Conservation (phyloP, 2,797 vertebrate species). For the Uromys caudimaculatus region DNA sequence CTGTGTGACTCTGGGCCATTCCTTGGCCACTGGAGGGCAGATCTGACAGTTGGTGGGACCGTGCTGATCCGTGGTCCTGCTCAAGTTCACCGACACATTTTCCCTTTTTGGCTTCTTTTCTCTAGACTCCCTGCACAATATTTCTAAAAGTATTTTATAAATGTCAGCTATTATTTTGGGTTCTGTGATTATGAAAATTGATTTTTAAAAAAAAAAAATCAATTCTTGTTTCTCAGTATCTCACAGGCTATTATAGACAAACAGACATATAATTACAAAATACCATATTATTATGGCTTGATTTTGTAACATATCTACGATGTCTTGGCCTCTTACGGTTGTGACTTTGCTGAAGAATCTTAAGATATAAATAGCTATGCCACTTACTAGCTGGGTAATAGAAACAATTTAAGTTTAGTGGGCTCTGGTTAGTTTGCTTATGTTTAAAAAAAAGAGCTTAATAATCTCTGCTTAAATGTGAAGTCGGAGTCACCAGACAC, state of each 20-base stretch:
- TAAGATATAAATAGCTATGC: neutral
- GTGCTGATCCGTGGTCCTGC: neutral
- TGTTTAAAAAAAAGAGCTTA: neutral
- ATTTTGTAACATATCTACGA: neutral
- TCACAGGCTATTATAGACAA: neutral
- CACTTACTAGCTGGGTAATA: neutral
- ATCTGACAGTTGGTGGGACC: neutral
- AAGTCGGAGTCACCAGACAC: neutral
- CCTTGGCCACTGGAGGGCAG: neutral
- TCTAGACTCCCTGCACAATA: neutral
- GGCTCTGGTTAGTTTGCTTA: neutral
- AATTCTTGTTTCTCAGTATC: neutral
- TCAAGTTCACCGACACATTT: neutral
- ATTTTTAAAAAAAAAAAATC: neutral
- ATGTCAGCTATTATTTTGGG: neutral
- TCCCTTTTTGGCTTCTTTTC: neutral
- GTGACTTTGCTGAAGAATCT: neutral
- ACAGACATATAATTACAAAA: constrained; percentile 23
- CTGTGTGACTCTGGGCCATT: neutral
- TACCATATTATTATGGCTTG: neutral
- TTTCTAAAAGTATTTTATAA: neutral
- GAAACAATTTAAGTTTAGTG: neutral
- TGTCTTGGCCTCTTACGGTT: neutral
- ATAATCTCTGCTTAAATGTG: neutral
- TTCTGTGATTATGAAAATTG: constrained; percentile 4